phyloP scores from a whole-genome alignment of 1,140 invertebrate genomes.

The Schlechtendalia chinensis region DNA sequence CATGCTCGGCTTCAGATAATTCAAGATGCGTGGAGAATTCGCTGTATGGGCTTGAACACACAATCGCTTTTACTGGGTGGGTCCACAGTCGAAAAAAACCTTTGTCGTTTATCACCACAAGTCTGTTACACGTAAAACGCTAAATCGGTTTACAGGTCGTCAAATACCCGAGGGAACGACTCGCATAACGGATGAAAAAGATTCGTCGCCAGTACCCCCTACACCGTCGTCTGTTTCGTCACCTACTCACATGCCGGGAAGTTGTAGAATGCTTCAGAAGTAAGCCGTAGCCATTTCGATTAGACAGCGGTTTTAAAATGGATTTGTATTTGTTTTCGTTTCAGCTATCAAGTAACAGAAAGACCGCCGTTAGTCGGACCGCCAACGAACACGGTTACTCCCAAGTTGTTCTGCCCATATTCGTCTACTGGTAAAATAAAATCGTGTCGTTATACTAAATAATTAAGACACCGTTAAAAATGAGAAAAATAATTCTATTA shows the following conservation, averaged over 20 bases:
- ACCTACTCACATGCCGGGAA: slow-evolving; percentile 19
- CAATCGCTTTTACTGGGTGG: slow-evolving; percentile 57
- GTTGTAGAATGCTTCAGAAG: slow-evolving; percentile 40
- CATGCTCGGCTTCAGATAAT: slow-evolving; percentile 79
- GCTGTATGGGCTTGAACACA: slow-evolving; percentile 71
- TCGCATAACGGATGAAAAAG: not conserved
- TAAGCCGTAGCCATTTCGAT: not conserved
- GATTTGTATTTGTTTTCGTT: not conserved
- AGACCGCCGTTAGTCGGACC: not conserved
- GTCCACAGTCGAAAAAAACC: not conserved
- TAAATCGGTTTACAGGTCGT: not conserved
- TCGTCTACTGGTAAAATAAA: slow-evolving; percentile 26
- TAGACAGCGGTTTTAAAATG: not conserved
- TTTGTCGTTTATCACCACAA: no score
- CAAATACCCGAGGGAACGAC: slow-evolving; percentile 8
- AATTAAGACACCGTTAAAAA: no score
- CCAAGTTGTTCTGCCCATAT: slow-evolving; percentile 47
- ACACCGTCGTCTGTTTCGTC: slow-evolving; percentile 29
- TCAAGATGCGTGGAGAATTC: slow-evolving; percentile 86
- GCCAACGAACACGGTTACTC: not conserved
- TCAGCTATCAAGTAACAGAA: slow-evolving; percentile 28
- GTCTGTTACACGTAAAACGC: not conserved
- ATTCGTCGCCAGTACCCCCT: not conserved
- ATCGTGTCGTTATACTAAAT: not conserved
- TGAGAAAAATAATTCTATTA: no score